Conservation (phyloP, 2,113 vertebrate genomes). For the Salvelinus namaycush region DNA sequence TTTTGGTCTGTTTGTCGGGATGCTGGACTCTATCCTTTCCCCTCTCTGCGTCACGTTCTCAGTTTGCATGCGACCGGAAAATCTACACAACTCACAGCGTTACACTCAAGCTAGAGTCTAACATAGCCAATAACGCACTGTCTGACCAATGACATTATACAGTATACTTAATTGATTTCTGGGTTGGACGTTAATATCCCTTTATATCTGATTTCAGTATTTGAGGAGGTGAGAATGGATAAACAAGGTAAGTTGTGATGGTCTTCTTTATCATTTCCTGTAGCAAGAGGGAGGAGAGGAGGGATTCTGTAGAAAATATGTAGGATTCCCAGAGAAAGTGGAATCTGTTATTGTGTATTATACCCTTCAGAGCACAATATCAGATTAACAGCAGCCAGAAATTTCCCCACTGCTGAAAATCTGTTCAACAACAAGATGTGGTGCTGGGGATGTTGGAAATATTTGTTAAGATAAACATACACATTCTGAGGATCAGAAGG, state of each 20-base stretch:
- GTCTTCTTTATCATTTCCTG: conserved; percentile 50
- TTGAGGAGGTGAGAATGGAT: conserved; percentile 70
- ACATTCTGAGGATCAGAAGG: conserved; percentile 36
- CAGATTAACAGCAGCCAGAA: conserved; percentile 11
- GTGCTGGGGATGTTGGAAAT: not conserved
- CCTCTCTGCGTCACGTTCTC: conserved; percentile 31
- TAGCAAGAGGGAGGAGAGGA: conserved; percentile 34
- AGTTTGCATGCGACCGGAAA: conserved; percentile 53
- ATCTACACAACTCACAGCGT: not conserved
- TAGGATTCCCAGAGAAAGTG: conserved; percentile 21
- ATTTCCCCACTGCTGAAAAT: conserved; percentile 9
- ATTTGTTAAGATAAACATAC: not conserved
- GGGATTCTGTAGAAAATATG: conserved; percentile 15
- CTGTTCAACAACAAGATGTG: conserved; percentile 21
- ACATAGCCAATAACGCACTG: not conserved
- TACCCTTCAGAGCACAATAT: conserved; percentile 14
- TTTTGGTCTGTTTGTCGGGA: conserved; percentile 63
- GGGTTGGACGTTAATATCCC: conserved; percentile 67
- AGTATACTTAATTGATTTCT: conserved; percentile 21
- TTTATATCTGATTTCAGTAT: conserved; percentile 80
- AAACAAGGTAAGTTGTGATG: conserved; percentile 74
- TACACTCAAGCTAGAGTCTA: not conserved
- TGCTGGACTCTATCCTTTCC: conserved; percentile 67
- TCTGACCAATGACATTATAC: conserved; percentile 11
- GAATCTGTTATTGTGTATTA: conserved; percentile 29